phyloP scores from a whole-genome alignment of 2,888 invertebrate genomes.

The Perizoma affinitatum region DNA sequence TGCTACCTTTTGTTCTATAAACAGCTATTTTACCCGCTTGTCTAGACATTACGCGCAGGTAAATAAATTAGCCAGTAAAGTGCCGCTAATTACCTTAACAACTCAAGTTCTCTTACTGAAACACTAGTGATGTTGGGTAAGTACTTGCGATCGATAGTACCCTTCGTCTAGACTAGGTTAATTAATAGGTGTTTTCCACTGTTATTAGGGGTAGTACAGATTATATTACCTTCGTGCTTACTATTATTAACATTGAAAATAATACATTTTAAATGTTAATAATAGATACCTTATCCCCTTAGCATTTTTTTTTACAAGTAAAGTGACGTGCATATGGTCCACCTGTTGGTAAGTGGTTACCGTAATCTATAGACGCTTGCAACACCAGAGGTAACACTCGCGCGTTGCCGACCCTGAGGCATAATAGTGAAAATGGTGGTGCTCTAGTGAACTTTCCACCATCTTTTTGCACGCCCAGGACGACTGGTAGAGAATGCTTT shows the following conservation, averaged over 20 bases:
- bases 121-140: slow-evolving; percentile 45
- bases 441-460: too few relatives aligned
- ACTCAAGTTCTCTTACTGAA: slow-evolving; percentile 58
- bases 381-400: too few relatives aligned
- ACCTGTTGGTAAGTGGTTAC: too few relatives aligned
- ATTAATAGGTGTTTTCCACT: slow-evolving; percentile 57
- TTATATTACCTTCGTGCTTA: slow-evolving; percentile 35
- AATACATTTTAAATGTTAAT: too few relatives aligned
- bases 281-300: too few relatives aligned
- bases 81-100: slow-evolving; percentile 66
- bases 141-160: slow-evolving; percentile 47
- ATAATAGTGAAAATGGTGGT: too few relatives aligned
- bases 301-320: too few relatives aligned
- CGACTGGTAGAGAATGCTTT: too few relatives aligned
- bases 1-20: slow-evolving; percentile 61
- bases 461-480: too few relatives aligned
- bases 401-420: too few relatives aligned
- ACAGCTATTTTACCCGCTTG: slow-evolving; percentile 58
- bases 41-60: slow-evolving; percentile 69
- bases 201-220: slow-evolving; percentile 49
- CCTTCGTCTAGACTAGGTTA: slow-evolving; percentile 58
- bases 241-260: slow-evolving; percentile 1
- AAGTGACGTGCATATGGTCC: too few relatives aligned
- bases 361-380: too few relatives aligned
- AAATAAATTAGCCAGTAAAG: slow-evolving; percentile 71